phyloP scores from a whole-genome alignment of 2,113 vertebrate genomes.

The Labeo rohita region DNA sequence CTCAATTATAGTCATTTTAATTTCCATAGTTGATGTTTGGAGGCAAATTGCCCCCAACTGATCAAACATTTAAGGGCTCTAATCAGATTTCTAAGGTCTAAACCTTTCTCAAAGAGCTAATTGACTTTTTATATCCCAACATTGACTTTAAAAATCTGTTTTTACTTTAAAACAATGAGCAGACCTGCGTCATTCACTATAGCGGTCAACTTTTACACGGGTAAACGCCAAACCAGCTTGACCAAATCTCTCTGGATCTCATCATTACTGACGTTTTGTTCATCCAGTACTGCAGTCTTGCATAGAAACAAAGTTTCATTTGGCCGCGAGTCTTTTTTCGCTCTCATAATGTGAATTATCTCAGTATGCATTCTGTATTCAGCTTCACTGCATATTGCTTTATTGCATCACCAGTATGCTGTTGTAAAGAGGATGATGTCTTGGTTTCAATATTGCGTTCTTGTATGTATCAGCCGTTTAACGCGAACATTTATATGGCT shows the following conservation, averaged over 20 bases:
- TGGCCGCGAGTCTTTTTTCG: conserved; percentile 9
- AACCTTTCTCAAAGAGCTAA: conserved; percentile 1
- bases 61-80: conserved; percentile 51
- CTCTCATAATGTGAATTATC: conserved; percentile 49
- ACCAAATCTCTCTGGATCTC: conserved; percentile 64
- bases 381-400: conserved; percentile 26
- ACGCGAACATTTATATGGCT: conserved; percentile 6
- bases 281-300: conserved; percentile 1
- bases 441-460: neutral
- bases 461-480: conserved; percentile 24
- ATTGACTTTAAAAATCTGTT: neutral
- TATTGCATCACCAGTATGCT: conserved; percentile 11
- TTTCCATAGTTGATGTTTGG: conserved; percentile 21
- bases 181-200: conserved; percentile 9
- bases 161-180: neutral
- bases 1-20: neutral
- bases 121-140: conserved; percentile 19
- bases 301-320: conserved; percentile 22
- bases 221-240: conserved; percentile 67
- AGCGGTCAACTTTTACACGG: conserved; percentile 52
- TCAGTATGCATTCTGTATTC: conserved; percentile 25
- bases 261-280: conserved; percentile 2
- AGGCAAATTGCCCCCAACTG: conserved; percentile 9
- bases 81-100: conserved; percentile 29
- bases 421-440: conserved; percentile 10